phyloP scores from a whole-genome alignment of 2,888 invertebrate genomes.

The Lottia scabra region DNA sequence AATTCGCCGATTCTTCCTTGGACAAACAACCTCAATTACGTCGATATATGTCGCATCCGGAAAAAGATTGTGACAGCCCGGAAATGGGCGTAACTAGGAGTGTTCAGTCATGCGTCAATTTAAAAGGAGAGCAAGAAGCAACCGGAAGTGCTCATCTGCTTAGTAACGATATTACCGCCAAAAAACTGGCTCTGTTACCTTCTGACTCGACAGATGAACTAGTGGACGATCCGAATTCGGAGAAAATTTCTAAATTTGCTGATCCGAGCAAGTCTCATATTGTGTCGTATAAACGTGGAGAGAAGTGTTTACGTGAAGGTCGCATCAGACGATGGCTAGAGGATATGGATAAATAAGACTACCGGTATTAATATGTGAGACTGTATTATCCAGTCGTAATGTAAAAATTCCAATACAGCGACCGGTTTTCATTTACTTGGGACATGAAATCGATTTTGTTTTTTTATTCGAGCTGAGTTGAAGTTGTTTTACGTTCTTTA shows the following conservation, averaged over 20 bases:
- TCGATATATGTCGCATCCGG: slow-evolving; percentile 37
- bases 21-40: slow-evolving; percentile 23
- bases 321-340: slow-evolving; percentile 56
- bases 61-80: slow-evolving; percentile 18
- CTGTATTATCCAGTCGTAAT: too few species aligned
- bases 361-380: too few species aligned
- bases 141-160: background rate
- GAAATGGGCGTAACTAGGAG: slow-evolving; percentile 27
- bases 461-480: too few species aligned
- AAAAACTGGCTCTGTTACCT: slow-evolving; percentile 20
- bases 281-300: slow-evolving; percentile 29
- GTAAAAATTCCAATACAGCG: too few species aligned
- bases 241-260: background rate
- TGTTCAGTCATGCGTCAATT: slow-evolving; percentile 34
- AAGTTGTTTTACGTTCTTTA: too few species aligned
- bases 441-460: too few species aligned
- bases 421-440: too few species aligned
- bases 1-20: slow-evolving; percentile 11
- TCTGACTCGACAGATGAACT: slow-evolving; percentile 15
- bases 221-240: background rate
- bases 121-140: slow-evolving; percentile 28
- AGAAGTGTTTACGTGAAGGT: slow-evolving; percentile 36
- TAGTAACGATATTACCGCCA: slow-evolving; percentile 5
- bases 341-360: slow-evolving; percentile 39
- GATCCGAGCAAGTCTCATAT: slow-evolving; percentile 19